phyloP scores from a whole-genome alignment of 2,113 vertebrate genomes.

The Circaetus cinerascens region DNA sequence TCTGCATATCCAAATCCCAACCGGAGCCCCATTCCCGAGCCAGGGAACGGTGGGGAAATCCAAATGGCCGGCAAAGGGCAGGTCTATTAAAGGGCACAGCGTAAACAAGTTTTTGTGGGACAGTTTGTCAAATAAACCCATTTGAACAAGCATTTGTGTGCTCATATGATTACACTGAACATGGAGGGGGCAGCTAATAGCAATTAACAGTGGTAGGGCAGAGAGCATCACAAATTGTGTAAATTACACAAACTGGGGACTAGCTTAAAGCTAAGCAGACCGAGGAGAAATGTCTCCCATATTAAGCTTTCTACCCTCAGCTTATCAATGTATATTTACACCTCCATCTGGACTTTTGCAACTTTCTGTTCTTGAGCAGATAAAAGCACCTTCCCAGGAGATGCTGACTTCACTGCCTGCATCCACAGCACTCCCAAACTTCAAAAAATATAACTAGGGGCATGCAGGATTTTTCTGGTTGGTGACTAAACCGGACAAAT shows the following conservation, averaged over 20 bases:
- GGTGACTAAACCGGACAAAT: background rate
- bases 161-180: background rate
- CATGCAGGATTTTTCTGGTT: background rate
- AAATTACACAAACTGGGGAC: background rate
- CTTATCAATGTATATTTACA: background rate
- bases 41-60: background rate
- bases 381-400: background rate
- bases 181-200: background rate
- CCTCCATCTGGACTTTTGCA: background rate
- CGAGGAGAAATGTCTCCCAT: background rate
- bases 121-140: background rate
- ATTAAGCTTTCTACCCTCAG: background rate
- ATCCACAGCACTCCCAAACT: background rate
- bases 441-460: background rate
- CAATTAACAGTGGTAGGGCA: background rate
- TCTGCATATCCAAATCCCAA: background rate
- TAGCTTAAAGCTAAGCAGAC: background rate
- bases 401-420: background rate
- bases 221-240: background rate
- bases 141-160: background rate
- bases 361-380: background rate
- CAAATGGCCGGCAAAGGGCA: conserved; percentile 26
- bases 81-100: background rate
- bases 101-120: background rate
- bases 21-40: background rate